phyloP scores from a whole-genome alignment of 2,888 invertebrate genomes.

The Apeira syringaria region DNA sequence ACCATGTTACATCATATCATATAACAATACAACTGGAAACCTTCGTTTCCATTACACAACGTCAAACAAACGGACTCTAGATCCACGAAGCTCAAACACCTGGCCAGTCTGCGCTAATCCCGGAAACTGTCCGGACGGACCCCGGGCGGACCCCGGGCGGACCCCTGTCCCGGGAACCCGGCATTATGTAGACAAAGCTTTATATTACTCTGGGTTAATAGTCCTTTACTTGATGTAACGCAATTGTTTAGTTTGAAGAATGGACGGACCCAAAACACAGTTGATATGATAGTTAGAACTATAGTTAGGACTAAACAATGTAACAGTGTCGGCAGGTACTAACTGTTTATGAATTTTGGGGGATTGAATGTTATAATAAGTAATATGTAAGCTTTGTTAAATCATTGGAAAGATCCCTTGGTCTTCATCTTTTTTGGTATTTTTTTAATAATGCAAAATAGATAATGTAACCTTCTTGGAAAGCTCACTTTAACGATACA shows the following conservation, averaged over 20 bases:
- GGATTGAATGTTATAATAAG: too few species aligned
- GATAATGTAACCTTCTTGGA: too few species aligned
- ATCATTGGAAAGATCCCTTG: too few species aligned
- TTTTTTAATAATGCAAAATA: too few species aligned
- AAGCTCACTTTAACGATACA: too few species aligned
- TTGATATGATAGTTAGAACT: not conserved
- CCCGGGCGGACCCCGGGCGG: constrained; percentile 17
- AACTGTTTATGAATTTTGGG: too few species aligned
- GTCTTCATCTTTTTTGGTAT: too few species aligned
- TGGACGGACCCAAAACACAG: constrained; percentile 14
- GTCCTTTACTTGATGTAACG: constrained; percentile 30
- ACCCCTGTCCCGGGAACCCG: constrained; percentile 29
- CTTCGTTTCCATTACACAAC: constrained; percentile 16
- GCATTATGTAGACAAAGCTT: constrained; percentile 34
- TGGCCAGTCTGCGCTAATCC: constrained; percentile 15
- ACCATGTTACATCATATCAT: too few species aligned
- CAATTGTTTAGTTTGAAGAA: constrained; percentile 31
- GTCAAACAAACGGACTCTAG: constrained; percentile 20
- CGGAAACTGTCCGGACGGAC: constrained; percentile 19
- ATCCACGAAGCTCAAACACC: constrained; percentile 21
- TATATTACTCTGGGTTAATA: constrained; percentile 30
- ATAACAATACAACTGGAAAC: constrained; percentile 14
- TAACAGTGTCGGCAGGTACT: not conserved
- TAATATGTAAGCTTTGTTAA: too few species aligned
- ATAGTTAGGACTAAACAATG: not conserved